Evolutionary conservation across 2,888 invertebrate species (phyloP).

Genomic region (Colostygia pectinataria): DNA sequence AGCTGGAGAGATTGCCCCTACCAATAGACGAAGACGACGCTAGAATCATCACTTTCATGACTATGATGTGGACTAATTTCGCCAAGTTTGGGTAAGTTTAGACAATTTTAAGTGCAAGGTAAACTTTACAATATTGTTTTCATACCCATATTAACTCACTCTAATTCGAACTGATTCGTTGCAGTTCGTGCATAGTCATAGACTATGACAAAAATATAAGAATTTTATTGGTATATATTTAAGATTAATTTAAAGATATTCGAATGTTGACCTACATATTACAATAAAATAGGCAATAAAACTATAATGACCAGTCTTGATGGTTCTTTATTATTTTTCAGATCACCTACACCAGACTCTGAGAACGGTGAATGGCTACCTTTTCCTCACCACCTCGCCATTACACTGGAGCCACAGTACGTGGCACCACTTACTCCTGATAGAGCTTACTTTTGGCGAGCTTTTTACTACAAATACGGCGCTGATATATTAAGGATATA

Average conservation of each 20-base stretch:
- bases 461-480: constrained; percentile 65
- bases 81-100: constrained; percentile 71
- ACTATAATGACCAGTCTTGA: too few relatives aligned
- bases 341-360: constrained; percentile 65
- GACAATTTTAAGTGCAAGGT: too few relatives aligned
- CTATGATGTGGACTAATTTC: constrained; percentile 78
- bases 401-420: constrained; percentile 68
- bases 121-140: too few relatives aligned
- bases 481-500: constrained; percentile 45
- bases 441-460: constrained; percentile 70
- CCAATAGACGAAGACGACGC: constrained; percentile 73
- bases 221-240: too few relatives aligned
- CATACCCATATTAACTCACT: too few relatives aligned
- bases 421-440: constrained; percentile 69
- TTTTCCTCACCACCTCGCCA: constrained; percentile 63
- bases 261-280: too few relatives aligned
- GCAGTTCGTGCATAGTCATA: too few relatives aligned
- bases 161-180: too few relatives aligned
- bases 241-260: too few relatives aligned
- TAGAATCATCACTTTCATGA: constrained; percentile 71
- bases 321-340: too few relatives aligned
- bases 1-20: constrained; percentile 63
- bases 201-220: too few relatives aligned
- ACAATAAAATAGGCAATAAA: neutral
- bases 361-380: constrained; percentile 70